phyloP scores from a whole-genome alignment of 92 coral and sea anemone species.

The Palythoa grandiflora region DNA sequence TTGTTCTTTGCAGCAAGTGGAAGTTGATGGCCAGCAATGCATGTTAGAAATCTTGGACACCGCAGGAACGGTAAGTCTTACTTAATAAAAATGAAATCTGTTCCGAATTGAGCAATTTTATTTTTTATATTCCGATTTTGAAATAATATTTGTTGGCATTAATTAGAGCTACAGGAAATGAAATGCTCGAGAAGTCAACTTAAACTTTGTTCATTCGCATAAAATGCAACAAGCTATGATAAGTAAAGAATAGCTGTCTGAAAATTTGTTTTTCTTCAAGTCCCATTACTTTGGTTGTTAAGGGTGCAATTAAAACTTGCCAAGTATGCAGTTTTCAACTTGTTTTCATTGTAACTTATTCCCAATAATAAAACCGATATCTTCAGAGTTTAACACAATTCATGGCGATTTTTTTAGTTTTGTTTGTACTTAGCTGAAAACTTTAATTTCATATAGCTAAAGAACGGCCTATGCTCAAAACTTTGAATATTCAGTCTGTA shows the following conservation, averaged over 20 bases:
- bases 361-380: too few species aligned
- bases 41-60: slow-evolving; percentile 99
- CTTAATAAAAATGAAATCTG: background rate
- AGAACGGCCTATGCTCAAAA: background rate
- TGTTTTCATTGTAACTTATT: too few species aligned
- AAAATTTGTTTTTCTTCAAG: background rate
- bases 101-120: slow-evolving; percentile 8
- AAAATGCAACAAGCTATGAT: too few species aligned
- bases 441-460: background rate
- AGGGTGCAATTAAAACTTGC: background rate
- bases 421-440: background rate
- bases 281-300: background rate
- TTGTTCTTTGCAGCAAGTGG: slow-evolving; percentile 87
- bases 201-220: background rate
- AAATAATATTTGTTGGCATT: background rate
- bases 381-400: background rate
- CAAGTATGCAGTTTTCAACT: background rate
- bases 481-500: background rate
- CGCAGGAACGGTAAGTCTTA: slow-evolving; percentile 92
- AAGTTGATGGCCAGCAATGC: slow-evolving; percentile 98
- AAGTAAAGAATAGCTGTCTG: background rate
- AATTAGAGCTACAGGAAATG: background rate
- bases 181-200: background rate
- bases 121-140: slow-evolving; percentile 2
- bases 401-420: background rate